phyloP scores from a whole-genome alignment of 2,888 invertebrate genomes.

The Cataglyphis albicans region DNA sequence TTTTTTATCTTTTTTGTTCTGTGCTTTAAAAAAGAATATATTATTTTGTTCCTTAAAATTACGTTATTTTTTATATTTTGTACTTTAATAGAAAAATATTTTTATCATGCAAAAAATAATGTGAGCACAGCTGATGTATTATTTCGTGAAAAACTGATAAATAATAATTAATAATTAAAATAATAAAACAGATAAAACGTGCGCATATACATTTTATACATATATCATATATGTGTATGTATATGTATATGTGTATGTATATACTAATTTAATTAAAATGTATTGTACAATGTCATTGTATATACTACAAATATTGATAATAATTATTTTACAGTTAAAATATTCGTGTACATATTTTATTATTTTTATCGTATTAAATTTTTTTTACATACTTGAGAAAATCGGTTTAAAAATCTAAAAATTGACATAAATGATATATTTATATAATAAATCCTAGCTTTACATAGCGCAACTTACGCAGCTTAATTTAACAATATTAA shows the following conservation, averaged over 20 bases:
- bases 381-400: not conserved
- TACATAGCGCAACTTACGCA: not conserved
- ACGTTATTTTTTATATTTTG: too few species aligned
- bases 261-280: not conserved
- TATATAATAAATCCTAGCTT: not conserved
- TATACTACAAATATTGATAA: not conserved
- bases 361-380: not conserved
- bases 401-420: not conserved
- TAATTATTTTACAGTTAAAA: constrained; percentile 3
- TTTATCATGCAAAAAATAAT: not conserved
- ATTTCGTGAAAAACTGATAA: not conserved
- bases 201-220: not conserved
- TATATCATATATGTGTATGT: too few species aligned
- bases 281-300: not conserved
- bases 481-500: not conserved
- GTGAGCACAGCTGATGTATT: not conserved
- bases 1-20: too few species aligned
- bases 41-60: too few species aligned
- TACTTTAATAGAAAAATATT: too few species aligned
- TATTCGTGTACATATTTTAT: not conserved
- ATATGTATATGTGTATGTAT: too few species aligned
- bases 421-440: not conserved
- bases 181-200: not conserved
- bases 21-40: too few species aligned
- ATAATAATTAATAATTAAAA: not conserved